Evolutionary conservation across 2,113 vertebrate genomes (phyloP).

Genomic region (Puffinus mauretanicus): DNA sequence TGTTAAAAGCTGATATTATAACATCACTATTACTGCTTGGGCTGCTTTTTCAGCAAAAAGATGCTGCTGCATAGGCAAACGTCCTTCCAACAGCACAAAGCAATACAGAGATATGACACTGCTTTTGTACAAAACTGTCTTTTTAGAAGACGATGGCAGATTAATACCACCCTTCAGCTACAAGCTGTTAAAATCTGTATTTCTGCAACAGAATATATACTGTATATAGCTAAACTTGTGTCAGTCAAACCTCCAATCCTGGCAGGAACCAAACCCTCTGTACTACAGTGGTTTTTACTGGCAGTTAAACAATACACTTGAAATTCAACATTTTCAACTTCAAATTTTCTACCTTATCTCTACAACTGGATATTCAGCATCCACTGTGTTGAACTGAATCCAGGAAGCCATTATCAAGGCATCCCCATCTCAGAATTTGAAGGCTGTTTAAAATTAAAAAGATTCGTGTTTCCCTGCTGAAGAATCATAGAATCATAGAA

Average conservation of each 20-base stretch:
- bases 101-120: neutral
- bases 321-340: neutral
- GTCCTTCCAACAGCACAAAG: neutral
- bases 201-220: slow-evolving; percentile 18
- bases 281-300: neutral
- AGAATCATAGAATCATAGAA: neutral
- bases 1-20: neutral
- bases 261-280: neutral
- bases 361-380: neutral
- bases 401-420: neutral
- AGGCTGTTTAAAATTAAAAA: neutral
- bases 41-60: neutral
- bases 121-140: slow-evolving; percentile 6
- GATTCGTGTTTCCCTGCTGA: neutral
- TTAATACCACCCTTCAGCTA: slow-evolving; percentile 10
- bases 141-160: neutral
- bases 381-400: neutral
- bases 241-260: slow-evolving; percentile 35
- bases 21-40: neutral
- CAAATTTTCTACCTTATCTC: neutral
- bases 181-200: neutral
- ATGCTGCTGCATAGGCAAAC: neutral
- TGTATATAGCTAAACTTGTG: neutral
- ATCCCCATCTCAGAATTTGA: neutral
- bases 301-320: neutral